Base-by-base conservation (phyloP, 1,140 invertebrate genomes). In the Achroia grisella region DNA sequence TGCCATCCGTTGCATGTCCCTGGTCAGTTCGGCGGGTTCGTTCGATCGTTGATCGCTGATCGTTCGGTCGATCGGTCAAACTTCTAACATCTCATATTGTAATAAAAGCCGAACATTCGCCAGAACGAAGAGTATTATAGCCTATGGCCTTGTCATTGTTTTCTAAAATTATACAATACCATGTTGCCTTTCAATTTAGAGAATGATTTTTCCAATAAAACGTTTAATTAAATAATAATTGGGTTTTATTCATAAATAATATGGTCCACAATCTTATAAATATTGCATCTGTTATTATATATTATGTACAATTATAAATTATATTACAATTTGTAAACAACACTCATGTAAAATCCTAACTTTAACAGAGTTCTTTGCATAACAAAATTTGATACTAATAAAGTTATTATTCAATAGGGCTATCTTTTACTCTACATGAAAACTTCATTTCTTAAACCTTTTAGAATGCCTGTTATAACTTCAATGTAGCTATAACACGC, bases 101-200 rank as follows among this genome's bases (percentile, higher is more conserved):
- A n/a, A n/a, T n/a, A n/a, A n/a, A n/a, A n/a, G n/a, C n/a, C 14
- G 4, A 35, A 37, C 39, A 60, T 3, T 23, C 17, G 17, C 17
- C 17, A 2, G 17, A 23, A 23, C 17, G 2, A 23, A 40, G 62
- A 62, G 62, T 72, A 65, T 72, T 68, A n/a, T 43, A 57, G 44
- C 47, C 62, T 54, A 56, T 51, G 67, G 61, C 59, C 61, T 67
- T 71, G 64, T 73, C 63, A 73, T 69, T 71, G 60, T 72, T 71
- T 70, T 60, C 62, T 63, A 71, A 75, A 72, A 47, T 69, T 78
- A 81, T 72, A 80, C 74, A 78, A 79, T 80, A 84, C 80, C 78
- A 73, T 63, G 78, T 84, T 84, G 78, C 80, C 80, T 84, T 84
- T 79, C 70, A 79, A 62, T 74, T 61, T 81, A 81, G 68, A 67